phyloP scores from a whole-genome alignment of 1,140 invertebrate genomes.

The Drusus annulatus region DNA sequence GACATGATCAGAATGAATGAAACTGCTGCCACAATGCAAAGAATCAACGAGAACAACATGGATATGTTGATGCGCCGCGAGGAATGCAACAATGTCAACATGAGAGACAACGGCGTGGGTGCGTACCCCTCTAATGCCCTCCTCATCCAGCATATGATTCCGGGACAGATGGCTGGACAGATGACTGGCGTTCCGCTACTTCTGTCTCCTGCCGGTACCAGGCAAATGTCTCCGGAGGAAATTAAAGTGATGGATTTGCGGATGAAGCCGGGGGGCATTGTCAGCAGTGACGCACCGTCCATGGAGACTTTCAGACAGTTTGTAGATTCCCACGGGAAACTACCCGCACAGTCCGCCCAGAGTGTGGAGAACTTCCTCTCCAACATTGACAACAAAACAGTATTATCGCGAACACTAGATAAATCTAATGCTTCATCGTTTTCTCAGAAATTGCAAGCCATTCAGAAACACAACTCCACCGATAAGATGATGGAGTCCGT shows the following conservation, averaged over 20 bases:
- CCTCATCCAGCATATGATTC: conserved; percentile 6
- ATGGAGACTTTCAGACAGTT: conserved; percentile 65
- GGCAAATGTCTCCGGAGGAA: conserved; percentile 51
- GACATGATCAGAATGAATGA: conserved; percentile 61
- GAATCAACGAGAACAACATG: conserved; percentile 49
- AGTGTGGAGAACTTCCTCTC: conserved; percentile 76
- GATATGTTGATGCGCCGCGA: conserved; percentile 59
- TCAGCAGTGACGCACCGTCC: conserved; percentile 61
- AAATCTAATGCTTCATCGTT: conserved; percentile 63
- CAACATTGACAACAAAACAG: conserved; percentile 68
- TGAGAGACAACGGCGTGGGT: conserved; percentile 68
- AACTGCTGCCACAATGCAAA: conserved; percentile 42
- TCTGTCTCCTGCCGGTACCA: background rate
- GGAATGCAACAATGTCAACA: conserved; percentile 62
- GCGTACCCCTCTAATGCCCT: conserved; percentile 20
- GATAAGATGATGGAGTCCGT: conserved; percentile 71
- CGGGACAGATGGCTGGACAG: conserved; percentile 23
- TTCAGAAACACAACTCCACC: conserved; percentile 69
- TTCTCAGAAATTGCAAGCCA: conserved; percentile 67
- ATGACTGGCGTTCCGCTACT: conserved; percentile 7
- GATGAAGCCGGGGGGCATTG: conserved; percentile 70
- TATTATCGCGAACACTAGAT: conserved; percentile 61
- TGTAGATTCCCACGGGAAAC: conserved; percentile 63
- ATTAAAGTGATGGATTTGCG: conserved; percentile 69
- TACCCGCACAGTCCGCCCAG: conserved; percentile 72